Percentiles rank a stretch among this genome's conserved stretches.
Evolutionary conservation across 1,140 invertebrate species (phyloP).

Genomic region (Zaprionus gabonicus): DNA sequence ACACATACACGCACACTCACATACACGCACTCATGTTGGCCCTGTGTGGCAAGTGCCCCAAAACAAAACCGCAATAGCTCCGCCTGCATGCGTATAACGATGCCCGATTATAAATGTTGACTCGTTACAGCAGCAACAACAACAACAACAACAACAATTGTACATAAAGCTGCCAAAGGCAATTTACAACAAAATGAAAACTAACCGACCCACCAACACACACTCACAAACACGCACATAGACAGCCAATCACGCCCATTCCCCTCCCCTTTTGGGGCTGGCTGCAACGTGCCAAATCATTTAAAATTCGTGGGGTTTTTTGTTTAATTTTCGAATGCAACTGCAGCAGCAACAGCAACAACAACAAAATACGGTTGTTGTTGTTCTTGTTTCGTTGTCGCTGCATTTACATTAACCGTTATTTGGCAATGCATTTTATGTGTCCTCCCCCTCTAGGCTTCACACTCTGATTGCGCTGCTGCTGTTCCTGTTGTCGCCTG

Average conservation of each 20-base stretch:
- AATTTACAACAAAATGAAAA: conserved; percentile 73
- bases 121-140: conserved; percentile 23
- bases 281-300: conserved; percentile 46
- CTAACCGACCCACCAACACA: conserved; percentile 30
- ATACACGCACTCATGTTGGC: conserved; percentile 20
- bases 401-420: conserved; percentile 69
- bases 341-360: conserved; percentile 28
- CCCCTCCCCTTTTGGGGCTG: neutral
- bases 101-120: conserved; percentile 38
- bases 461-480: neutral
- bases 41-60: conserved; percentile 20
- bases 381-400: conserved; percentile 16
- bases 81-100: conserved; percentile 44
- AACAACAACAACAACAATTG: conserved; percentile 18
- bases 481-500: conserved; percentile 12
- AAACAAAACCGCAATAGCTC: conserved; percentile 30
- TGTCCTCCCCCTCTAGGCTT: neutral
- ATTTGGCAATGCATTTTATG: conserved; percentile 66
- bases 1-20: neutral
- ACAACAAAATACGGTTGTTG: neutral
- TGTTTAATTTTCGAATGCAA: conserved; percentile 62
- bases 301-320: conserved; percentile 65
- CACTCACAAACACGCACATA: neutral
- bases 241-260: neutral
- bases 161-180: conserved; percentile 42